Conservation (phyloP, 2,888 invertebrate genomes). For the Theodoxus fluviatilis region DNA sequence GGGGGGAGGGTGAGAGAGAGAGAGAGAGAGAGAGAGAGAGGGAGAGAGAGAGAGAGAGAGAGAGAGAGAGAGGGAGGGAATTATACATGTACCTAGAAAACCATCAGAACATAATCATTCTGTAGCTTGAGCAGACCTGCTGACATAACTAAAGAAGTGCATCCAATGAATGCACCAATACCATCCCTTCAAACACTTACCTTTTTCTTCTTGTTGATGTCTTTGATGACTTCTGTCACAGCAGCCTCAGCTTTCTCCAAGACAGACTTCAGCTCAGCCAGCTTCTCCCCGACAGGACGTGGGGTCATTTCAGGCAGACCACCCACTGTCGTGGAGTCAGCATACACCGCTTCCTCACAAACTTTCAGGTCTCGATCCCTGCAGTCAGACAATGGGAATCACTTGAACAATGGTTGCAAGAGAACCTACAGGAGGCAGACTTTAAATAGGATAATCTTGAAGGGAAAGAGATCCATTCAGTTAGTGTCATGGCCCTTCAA, state of each 20-base stretch:
- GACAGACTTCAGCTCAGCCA: slow-evolving; percentile 45
- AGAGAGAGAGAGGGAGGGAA: no score
- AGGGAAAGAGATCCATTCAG: not conserved
- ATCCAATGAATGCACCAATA: not conserved
- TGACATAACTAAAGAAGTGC: not conserved
- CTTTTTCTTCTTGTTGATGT: slow-evolving; percentile 54
- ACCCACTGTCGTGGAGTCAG: slow-evolving; percentile 47
- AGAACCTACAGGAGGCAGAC: not conserved
- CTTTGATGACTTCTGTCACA: slow-evolving; percentile 47
- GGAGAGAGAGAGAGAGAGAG: no score
- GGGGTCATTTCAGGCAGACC: slow-evolving; percentile 54
- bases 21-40: no score
- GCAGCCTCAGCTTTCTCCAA: slow-evolving; percentile 49
- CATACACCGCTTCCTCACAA: slow-evolving; percentile 48
- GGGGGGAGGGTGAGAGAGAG: no score
- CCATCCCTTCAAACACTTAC: slow-evolving; percentile 34
- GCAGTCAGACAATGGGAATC: not conserved
- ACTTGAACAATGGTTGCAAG: not conserved
- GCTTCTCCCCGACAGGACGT: slow-evolving; percentile 43
- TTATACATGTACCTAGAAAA: no score
- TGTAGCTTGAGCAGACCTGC: no score
- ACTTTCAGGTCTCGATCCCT: slow-evolving; percentile 42
- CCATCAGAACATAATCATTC: no score
- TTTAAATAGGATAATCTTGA: not conserved
- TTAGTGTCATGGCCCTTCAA: no score